Base-by-base conservation (phyloP, 2,797 vertebrate genomes). In the Lutra lutra region DNA sequence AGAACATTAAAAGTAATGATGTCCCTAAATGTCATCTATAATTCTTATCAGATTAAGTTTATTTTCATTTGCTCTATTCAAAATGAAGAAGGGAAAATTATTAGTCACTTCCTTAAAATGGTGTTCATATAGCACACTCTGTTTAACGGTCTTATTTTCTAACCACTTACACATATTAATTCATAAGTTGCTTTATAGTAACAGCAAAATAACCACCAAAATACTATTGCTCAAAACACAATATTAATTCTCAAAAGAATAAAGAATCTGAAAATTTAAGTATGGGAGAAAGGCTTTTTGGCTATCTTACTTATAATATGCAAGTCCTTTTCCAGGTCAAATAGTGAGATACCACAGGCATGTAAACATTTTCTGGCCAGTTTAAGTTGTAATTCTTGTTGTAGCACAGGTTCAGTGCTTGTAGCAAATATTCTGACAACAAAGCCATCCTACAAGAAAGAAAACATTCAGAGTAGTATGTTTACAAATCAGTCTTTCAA, bases 281-380 rank as follows among this genome's bases (percentile, higher is more conserved):
- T 73, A 66, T 14, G 23, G n/a, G 3, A 66, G 60, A 83, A 84
- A 95, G 25, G n/a, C 7, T 94, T 91, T 95, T 89, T 94, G 93
- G 21, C 60, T 6, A 72, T 97, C 99, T 99, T 99, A 99, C 99
- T 99, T 98, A 99, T 99, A 97, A 99, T 99, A 98, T 99, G 99
- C 92, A 99, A 99, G 98, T 99, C 99, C 98, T 99, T 99, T 98
- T 99, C 99, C 97, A 99, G 98, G 99, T 99, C 99, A 98, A 99
- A 99, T 27, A 99, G 98, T 9, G 99, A 99, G 97, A 99, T 99
- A 70, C 99, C 99, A 97, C 99, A 99, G 77, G 99, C 99, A 93
- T 99, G 99, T 95, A 99, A 99, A 98, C 99, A 99, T 98, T 99
- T 99, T 97, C 99, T 99, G 91, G 99, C 99, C 98, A 99, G 99